Base-by-base conservation (phyloP, 2,113 vertebrate genomes). In the Fulica atra region DNA sequence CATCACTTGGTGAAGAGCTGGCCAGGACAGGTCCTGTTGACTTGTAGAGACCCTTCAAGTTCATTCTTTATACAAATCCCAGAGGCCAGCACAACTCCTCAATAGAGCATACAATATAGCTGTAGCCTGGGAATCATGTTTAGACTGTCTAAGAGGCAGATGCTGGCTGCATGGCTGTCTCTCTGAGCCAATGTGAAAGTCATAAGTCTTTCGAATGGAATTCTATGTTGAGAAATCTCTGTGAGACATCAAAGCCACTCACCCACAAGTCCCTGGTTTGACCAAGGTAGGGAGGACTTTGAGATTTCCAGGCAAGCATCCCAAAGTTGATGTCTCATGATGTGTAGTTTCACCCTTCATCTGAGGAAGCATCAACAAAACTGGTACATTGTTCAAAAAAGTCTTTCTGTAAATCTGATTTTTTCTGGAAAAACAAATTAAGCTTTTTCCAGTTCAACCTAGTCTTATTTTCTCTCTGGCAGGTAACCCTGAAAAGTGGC, bases 391-490 rank as follows among this genome's bases (percentile, higher is more conserved):
- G 18, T 7, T 78, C 13, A 51, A 87, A 71, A 77, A 57, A 2
- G 4, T 64, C 19, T 74, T 88, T 74, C 38, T 18, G 31, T 20
- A 73, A 88, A 86, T 38, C 10, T 46, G 15, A 36, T 63, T 83
- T 92, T 46, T 63, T 56, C 31, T 59, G 25, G 42, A 51, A 48
- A 63, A 42, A 69, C 19, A 84, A 60, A 23, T 8, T 11, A 68
- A 86, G 3, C 4, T 11, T 91, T 84, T 93, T 84, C 42, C 24
- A 76, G 23, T 84, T 83, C 60, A 59, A 66, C 24, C 16, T 61
- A 69, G n/a, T 66, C 80, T 66, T 86, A 46, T 13, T 60, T 95
- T 90, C 50, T 66, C 13, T 72, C 50, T 91, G 81, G 74, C 54
- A 85, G 38, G 82, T 77, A 85, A 54, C 19, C 4, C 80, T 65